Evolutionary conservation across 2,888 invertebrate genomes (phyloP), one percentile per base, ranked within the genome.

Genomic region (Heliconius sara): DNA sequence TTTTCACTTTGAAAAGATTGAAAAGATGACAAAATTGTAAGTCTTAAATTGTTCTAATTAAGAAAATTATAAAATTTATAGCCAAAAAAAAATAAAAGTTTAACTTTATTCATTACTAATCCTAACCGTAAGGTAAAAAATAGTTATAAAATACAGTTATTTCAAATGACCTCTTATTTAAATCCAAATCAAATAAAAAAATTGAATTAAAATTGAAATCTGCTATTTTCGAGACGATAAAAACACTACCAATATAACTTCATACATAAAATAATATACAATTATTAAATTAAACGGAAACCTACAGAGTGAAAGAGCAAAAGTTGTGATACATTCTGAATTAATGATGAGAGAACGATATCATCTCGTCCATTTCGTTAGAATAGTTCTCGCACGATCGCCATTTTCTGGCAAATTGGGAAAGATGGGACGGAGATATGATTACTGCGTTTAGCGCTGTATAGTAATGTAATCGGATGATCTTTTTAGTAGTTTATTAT

Each of bases 291-390:
- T n/a, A 73, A 60, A 25, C 34, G 30, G 12, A 52, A 6, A 19
- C 30, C 22, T 7, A n/a, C 27, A 47, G 39, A 73, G 25, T 81
- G 75, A 80, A 81, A 75, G 76, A 78, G 78, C 63, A 27, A 77
- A 81, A 63, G 68, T 77, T 65, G 73, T 77, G 77, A 79, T 72
- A 78, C 78, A 65, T 76, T 71, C 78, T 79, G 82, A 83, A 82
- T 84, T 81, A 81, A 78, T 82, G 82, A 83, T 83, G 81, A 82
- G 76, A 78, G 79, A 77, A 22, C 68, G 79, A 80, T 78, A 79
- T 66, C 47, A 76, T 65, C 79, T 81, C 52, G 74, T 66, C 78
- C 80, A 82, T 78, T 83, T 79, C 76, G 76, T 79, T 78, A 77
- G 76, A 76, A 76, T 81, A 81, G 80, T 81, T 81, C 76, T n/a